A percentile compares a stretch with the other conserved stretches of the same genome.
These are phyloP conservation scores for Bombus superbus DNA, from an alignment of 1,140 invertebrate species.

Conservation along the genomic window DNA sequence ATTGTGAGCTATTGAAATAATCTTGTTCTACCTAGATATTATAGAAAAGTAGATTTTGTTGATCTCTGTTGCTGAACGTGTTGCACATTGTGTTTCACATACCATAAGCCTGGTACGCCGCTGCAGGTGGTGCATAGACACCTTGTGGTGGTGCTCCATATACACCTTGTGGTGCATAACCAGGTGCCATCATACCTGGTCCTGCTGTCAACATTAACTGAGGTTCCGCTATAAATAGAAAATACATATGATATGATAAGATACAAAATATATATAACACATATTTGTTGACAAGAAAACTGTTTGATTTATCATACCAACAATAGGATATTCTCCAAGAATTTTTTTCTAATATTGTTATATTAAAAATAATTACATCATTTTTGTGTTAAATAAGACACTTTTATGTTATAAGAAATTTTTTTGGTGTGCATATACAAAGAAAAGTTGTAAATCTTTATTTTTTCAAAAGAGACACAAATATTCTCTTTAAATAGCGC, in stretches of 20 bases:
- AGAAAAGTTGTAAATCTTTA: too few relatives aligned
- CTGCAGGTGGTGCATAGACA: conserved; percentile 82
- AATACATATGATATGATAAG: not conserved
- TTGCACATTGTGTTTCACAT: conserved; percentile 83
- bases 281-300: too few relatives aligned
- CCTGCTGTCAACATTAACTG: conserved; percentile 98
- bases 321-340: not conserved
- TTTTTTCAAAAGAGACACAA: too few relatives aligned
- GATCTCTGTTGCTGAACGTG: conserved; percentile 60
- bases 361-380: too few relatives aligned
- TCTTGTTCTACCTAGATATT: conserved; percentile 78
- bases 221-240: conserved; percentile 87
- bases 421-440: too few relatives aligned
- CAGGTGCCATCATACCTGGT: conserved; percentile 88
- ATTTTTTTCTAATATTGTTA: not conserved
- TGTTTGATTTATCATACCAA: too few relatives aligned
- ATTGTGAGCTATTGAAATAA: conserved; percentile 74
- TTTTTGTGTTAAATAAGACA: too few relatives aligned
- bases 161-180: conserved; percentile 84
- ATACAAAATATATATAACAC: not conserved
- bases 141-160: conserved; percentile 81
- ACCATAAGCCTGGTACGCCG: conserved; percentile 89
- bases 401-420: too few relatives aligned
- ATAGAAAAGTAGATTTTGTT: conserved; percentile 79
- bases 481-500: too few relatives aligned